These are phyloP conservation scores for Platycheirus albimanus DNA, from an alignment of 2,888 invertebrate genomes.

Conservation along the genomic window DNA sequence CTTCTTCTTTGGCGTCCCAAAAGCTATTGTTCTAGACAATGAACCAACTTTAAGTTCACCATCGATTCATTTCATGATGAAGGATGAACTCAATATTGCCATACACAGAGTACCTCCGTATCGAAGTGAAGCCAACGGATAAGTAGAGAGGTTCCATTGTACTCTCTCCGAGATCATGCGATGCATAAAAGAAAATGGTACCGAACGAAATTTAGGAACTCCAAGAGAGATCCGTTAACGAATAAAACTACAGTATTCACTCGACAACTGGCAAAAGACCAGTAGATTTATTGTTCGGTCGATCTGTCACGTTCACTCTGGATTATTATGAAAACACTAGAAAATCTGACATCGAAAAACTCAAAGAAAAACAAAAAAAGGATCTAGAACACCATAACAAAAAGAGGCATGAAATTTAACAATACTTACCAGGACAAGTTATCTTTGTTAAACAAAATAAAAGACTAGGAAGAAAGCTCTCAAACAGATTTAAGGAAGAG, in stretches of 20 bases:
- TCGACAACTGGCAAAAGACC: slow-evolving; percentile 25
- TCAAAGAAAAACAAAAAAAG: slow-evolving; percentile 38
- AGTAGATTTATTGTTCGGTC: no score
- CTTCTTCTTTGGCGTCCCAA: no score
- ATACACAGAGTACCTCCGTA: no score
- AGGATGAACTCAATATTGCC: no score
- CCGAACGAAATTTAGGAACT: slow-evolving; percentile 33
- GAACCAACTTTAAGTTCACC: no score
- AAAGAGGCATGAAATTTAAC: slow-evolving; percentile 17
- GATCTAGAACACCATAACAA: slow-evolving; percentile 40
- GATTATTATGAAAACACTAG: slow-evolving; percentile 50
- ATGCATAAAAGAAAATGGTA: slow-evolving; percentile 41
- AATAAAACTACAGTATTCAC: slow-evolving; percentile 59
- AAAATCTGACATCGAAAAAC: slow-evolving; percentile 37
- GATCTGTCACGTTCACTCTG: slow-evolving; percentile 13
- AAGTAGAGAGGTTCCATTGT: slow-evolving; percentile 58
- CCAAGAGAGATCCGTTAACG: slow-evolving; percentile 29
- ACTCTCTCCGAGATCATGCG: slow-evolving; percentile 50
- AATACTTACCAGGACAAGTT: slow-evolving; percentile 34
- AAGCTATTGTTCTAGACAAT: no score
- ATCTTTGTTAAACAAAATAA: slow-evolving; percentile 45
- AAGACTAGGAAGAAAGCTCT: slow-evolving; percentile 45
- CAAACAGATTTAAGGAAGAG: no score
- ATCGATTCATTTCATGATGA: no score
- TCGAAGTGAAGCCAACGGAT: slow-evolving; percentile 48